Evolutionary conservation across 1,140 invertebrate species (phyloP), one percentile per base, ranked within the genome.

Genomic region (Megathymus violae): DNA sequence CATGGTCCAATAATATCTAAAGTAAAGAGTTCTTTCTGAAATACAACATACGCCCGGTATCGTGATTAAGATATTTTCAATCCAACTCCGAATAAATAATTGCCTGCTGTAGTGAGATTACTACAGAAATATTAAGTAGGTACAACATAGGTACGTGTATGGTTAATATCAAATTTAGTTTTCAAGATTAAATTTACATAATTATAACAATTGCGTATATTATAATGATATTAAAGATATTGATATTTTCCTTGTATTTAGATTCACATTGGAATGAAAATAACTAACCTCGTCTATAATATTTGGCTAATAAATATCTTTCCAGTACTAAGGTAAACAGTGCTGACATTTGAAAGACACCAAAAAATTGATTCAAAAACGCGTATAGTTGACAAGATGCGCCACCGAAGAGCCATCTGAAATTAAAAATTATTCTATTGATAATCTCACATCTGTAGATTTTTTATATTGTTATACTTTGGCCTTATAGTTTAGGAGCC

Each of bases 341-440:
- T 25, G 91, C 81, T 34, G 78, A 75, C 76, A 92, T 89, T 87
- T 92, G 91, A 71, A 91, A 91, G 16, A 92, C 82, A 76, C 91
- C 90, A 70, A 91, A 85, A 67, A 92, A 88, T 74, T 92, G 91
- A 74, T 92, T 90, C 62, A 92, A 71, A 78, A 92, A 92, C 43
- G 88, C 92, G 70, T 86, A 92, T 19, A 92, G 68, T 69, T 92
- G 88, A 71, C 92, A 92, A 63, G 89, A 91, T 38, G 84, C 68
- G 63, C 83, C 63, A 15, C 91, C 91, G 64, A 91, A 92, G 13
- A 92, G 66, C 92, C 92, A 92, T 91, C 92, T 92, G 71, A 70
- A 91, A 89, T 51, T 13, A 40, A 31, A 68, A 67, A 46, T 61
- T n/a, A n/a, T n/a, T n/a, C n/a, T n/a, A n/a, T n/a, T n/a, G n/a